phyloP scores from a whole-genome alignment of 2,888 invertebrate genomes.

The Physocephala rufipes region DNA sequence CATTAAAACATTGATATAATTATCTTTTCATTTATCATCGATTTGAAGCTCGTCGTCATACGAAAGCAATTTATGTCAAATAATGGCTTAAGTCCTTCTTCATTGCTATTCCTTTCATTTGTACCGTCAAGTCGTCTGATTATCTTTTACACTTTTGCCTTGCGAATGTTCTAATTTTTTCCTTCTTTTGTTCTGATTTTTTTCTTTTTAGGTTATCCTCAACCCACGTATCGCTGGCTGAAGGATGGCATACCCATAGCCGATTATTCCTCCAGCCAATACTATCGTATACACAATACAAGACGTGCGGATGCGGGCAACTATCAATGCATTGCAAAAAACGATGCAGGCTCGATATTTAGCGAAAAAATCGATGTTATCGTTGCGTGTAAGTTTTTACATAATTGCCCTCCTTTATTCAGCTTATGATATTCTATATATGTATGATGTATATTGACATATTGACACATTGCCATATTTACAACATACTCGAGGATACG shows the following conservation, averaged over 20 bases:
- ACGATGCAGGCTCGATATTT: slow-evolving; percentile 90
- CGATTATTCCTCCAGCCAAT: slow-evolving; percentile 83
- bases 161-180: slow-evolving; percentile 2
- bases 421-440: background rate
- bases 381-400: slow-evolving; percentile 85
- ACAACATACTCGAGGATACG: too few relatives aligned
- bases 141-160: slow-evolving; percentile 12
- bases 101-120: slow-evolving; percentile 17
- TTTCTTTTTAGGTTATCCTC: slow-evolving; percentile 78
- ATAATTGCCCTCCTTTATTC: background rate
- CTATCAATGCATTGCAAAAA: slow-evolving; percentile 92
- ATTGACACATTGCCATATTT: too few relatives aligned
- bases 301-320: slow-evolving; percentile 85
- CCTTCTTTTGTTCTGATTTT: slow-evolving; percentile 44
- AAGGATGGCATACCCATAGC: slow-evolving; percentile 83
- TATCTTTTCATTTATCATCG: too few relatives aligned
- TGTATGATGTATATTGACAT: too few relatives aligned
- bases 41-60: too few relatives aligned
- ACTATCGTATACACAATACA: slow-evolving; percentile 84
- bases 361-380: slow-evolving; percentile 89
- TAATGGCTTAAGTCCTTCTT: slow-evolving; percentile 35
- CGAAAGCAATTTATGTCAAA: too few relatives aligned
- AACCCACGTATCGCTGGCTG: slow-evolving; percentile 91
- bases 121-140: slow-evolving; percentile 43
- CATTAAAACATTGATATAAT: too few relatives aligned